Conservation (phyloP, 1,140 invertebrate genomes). For the Pogonus chalceus region DNA sequence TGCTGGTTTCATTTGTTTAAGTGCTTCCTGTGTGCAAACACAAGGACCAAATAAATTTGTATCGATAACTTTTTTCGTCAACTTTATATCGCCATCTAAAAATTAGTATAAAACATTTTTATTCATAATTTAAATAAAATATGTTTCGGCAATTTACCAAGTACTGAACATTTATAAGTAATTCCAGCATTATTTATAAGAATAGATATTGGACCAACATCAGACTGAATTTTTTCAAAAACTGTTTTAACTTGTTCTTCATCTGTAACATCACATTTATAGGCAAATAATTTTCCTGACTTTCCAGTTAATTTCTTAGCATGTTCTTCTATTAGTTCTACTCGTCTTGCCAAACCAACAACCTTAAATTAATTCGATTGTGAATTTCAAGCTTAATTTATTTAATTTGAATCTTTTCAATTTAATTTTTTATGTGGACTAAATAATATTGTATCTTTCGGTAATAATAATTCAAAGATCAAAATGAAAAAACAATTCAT, state of each 20-base stretch:
- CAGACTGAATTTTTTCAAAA: conserved; percentile 35
- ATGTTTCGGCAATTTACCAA: background rate
- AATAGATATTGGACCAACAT: conserved; percentile 38
- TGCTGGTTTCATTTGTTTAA: conserved; percentile 46
- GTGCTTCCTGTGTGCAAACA: conserved; percentile 44
- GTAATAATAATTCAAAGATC: too few relatives aligned
- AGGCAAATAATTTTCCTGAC: conserved; percentile 29
- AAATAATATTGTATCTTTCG: too few relatives aligned
- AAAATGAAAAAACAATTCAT: too few relatives aligned
- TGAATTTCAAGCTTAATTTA: too few relatives aligned
- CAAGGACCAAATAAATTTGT: conserved; percentile 47
- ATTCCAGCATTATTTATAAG: conserved; percentile 40
- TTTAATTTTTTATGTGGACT: too few relatives aligned
- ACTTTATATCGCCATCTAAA: conserved; percentile 26
- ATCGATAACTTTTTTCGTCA: conserved; percentile 43
- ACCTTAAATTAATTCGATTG: too few relatives aligned
- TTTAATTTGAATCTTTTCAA: too few relatives aligned
- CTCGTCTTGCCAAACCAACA: conserved; percentile 39
- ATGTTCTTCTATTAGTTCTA: conserved; percentile 28
- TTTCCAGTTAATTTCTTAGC: conserved; percentile 22
- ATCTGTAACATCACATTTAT: conserved; percentile 40
- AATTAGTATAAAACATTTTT: background rate
- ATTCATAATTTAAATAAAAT: background rate
- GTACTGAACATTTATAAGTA: background rate
- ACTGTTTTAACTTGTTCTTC: conserved; percentile 37